Conservation (phyloP, 2,113 vertebrate genomes). For the Pycnonotus jocosus region DNA sequence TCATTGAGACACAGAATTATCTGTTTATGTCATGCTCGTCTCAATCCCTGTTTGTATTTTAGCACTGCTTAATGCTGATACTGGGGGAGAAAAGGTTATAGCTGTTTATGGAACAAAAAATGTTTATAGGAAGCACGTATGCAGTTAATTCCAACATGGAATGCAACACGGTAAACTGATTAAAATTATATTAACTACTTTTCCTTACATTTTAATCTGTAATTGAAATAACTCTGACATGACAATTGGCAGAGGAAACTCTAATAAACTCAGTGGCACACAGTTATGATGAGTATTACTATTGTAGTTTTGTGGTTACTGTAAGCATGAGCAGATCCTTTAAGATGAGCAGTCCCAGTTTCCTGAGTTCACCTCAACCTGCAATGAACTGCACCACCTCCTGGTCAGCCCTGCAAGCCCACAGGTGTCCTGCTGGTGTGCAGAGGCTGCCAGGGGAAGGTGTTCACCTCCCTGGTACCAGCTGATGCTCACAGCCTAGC, state of each 20-base stretch:
- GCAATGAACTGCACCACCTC: neutral
- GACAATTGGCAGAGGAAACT: neutral
- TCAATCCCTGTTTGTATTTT: neutral
- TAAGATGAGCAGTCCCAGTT: neutral
- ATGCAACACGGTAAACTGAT: neutral
- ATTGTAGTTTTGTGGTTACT: neutral
- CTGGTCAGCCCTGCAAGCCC: neutral
- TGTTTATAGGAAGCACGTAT: neutral
- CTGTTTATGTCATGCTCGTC: neutral
- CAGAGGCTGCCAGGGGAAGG: neutral
- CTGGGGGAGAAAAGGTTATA: neutral
- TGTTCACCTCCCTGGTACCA: neutral
- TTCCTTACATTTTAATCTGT: neutral
- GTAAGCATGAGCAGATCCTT: neutral
- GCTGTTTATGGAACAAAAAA: neutral
- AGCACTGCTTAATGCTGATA: neutral
- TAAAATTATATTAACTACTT: neutral
- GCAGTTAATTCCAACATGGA: neutral
- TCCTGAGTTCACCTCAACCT: neutral
- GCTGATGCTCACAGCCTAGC: neutral
- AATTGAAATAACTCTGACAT: neutral
- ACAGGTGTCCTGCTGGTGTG: neutral
- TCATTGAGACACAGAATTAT: neutral
- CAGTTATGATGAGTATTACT: accelerated
- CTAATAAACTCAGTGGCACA: neutral